phyloP scores from a whole-genome alignment of 1,140 invertebrate species.

The Drosophila albomicans region DNA sequence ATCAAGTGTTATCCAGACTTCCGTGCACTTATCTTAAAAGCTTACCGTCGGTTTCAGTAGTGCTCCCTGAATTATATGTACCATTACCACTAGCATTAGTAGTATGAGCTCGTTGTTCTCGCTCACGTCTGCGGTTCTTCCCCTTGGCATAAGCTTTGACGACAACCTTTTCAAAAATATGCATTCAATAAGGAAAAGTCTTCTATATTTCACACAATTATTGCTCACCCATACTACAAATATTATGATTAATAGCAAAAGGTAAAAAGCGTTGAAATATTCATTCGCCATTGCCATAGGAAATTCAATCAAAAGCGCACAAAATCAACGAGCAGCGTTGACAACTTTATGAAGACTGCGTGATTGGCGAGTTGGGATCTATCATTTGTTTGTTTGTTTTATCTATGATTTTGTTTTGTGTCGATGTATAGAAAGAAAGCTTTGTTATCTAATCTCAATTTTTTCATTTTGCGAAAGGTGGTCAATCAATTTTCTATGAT shows the following conservation, averaged over 20 bases:
- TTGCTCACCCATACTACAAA: conserved; percentile 24
- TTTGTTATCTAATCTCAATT: conserved; percentile 10
- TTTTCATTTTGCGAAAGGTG: background rate
- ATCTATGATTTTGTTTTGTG: conserved; percentile 8
- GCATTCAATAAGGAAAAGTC: background rate
- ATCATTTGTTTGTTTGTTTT: conserved; percentile 17
- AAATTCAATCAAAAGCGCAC: background rate
- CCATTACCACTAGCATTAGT: background rate
- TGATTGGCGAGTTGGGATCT: background rate
- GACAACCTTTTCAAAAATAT: background rate
- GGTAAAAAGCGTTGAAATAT: conserved; percentile 7
- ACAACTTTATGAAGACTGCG: conserved; percentile 16
- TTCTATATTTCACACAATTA: background rate
- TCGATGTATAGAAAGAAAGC: background rate
- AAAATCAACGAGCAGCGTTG: conserved; percentile 21
- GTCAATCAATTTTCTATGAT: background rate
- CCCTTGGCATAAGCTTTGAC: background rate
- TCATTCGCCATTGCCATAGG: conserved; percentile 1
- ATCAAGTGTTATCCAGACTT: background rate
- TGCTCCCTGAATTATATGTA: background rate
- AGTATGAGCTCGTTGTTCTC: background rate
- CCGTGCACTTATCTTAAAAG: background rate
- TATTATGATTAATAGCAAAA: conserved; percentile 1
- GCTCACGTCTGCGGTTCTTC: background rate
- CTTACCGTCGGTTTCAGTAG: conserved; percentile 8